Base-by-base conservation (phyloP, 2,113 vertebrate species). In the Prinia subflava region DNA sequence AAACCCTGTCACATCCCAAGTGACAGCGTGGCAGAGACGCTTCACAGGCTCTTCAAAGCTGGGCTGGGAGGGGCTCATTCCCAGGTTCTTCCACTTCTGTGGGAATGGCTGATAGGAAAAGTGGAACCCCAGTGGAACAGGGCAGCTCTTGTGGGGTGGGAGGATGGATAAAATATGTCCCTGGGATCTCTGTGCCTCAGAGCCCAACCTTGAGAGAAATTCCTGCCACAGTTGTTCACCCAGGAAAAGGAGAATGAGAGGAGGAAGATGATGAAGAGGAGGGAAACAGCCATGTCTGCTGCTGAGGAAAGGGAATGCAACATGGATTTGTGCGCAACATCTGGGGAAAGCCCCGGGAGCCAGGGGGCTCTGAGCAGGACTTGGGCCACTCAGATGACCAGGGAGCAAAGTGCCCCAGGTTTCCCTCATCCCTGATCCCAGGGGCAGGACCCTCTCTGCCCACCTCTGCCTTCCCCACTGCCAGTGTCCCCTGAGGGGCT, bases 11-110 rank as follows among this genome's bases (percentile, higher is more conserved):
- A 12, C 17, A 3, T 68, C 20, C 52, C 18, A 12, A 73, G 41
- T 0, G 47, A 22, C 30, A 33, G 64, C 0, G 0, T 10, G 52
- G 10, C 31, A 14, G 70, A 35, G 53, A 60, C 2, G 5, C 25
- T 12, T 6, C 14, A 17, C 33, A 46, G 22, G 19, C 46, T 76
- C 55, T 50, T 28, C 25, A 2, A n/a, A 42, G 50, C 24, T 22
- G 50, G 27, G 49, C 8, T 71, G 67, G 56, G 60, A 70, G 9
- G 39, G 47, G n/a, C n/a, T 63, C 23, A 8, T 37, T 57, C 57
- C 75, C 7, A 1, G 15, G 15, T 59, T 31, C 57, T 41, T 56
- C n/a, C 1, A 0, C n/a, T 57, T 21, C 64, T 14, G 7, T 22
- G 75, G 88, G 42, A 83, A 80, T 1, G 1, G 28, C 15, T 6